Base-by-base conservation (phyloP, 2,888 invertebrate genomes). In the Thera britannica region DNA sequence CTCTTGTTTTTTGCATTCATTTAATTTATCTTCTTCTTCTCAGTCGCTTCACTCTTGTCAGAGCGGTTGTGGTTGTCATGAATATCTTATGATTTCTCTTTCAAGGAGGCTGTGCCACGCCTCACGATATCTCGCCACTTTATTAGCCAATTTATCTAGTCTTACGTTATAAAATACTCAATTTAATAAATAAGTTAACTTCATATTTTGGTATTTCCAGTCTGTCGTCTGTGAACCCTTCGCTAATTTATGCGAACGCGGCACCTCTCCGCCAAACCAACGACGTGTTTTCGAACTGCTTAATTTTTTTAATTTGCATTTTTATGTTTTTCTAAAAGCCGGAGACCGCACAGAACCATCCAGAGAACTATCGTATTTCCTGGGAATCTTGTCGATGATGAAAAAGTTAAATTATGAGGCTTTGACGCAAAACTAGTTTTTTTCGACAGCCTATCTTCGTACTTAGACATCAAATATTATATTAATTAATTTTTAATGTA, bases 161-260 rank as follows among this genome's bases (percentile, higher is more conserved):
- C 23, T 23, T 23, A 23, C 23, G 23, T 23, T 23, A 23, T 23
- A 23, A 23, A 38, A 6, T 3, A 38, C 38, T 48, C 48, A 48
- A 48, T 23, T 23, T 23, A 11, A 48, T 11, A 3, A 4, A 12
- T 6, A 12, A 51, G 12, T 23, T 51, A 6, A 38, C 51, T 62
- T 12, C 38, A 23, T 57, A 54, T 56, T 64, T 46, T 49, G 65
- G 72, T 68, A 72, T 73, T 67, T 74, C 70, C 73, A 67, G 69
- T 66, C 79, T 84, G 83, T 82, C 84, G 87, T 86, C 84, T 86
- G 83, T 81, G 83, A 86, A 85, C 85, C 82, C 81, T 78, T 83
- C 81, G 84, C 79, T 83, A 86, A 86, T 85, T 80, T 82, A 87
- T 84, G 74, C 81, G 74, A 67, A 41, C 62, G 80, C 85, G 84